A percentile compares a stretch with the other conserved stretches of the same genome.
Evolutionary conservation across 2,113 vertebrate species (phyloP).

Genomic region (Neodontobutis hainanensis): DNA sequence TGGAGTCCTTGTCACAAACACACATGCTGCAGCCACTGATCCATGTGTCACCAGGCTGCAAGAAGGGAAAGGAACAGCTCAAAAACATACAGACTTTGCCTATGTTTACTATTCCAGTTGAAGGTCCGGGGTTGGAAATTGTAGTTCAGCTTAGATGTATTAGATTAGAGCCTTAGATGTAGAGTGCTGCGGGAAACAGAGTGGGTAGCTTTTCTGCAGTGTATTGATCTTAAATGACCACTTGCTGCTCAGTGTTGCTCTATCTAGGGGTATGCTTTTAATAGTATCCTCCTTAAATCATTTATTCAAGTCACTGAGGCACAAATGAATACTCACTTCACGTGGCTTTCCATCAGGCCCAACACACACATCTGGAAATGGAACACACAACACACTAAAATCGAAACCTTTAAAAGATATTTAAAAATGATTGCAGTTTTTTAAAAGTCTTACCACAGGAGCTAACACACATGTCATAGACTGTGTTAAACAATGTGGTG

Average conservation of each 20-base stretch:
- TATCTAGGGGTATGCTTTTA: no score
- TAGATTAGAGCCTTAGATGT: no score
- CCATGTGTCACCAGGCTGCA: conserved; percentile 85
- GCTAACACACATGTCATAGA: conserved; percentile 69
- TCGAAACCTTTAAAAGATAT: neutral
- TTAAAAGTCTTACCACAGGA: conserved; percentile 75
- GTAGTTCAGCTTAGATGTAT: no score
- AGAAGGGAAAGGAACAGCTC: conserved; percentile 28
- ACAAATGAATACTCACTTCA: conserved; percentile 60
- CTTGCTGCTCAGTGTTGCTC: no score
- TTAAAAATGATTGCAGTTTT: neutral
- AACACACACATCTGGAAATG: conserved; percentile 78
- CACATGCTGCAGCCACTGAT: conserved; percentile 80
- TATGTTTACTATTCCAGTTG: no score
- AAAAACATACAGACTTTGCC: conserved; percentile 2
- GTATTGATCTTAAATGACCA: no score
- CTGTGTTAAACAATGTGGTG: conserved; percentile 61
- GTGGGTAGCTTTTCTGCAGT: no score
- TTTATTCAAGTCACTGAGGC: neutral
- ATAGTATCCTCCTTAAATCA: no score
- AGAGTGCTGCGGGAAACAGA: no score
- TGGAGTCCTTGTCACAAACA: conserved; percentile 74
- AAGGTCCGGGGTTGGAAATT: no score
- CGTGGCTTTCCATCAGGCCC: conserved; percentile 83
- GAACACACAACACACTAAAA: conserved; percentile 5